Percentiles rank a stretch among this genome's conserved stretches.
Conservation (phyloP, 1,140 invertebrate genomes). For the Steinernema feltiae region DNA sequence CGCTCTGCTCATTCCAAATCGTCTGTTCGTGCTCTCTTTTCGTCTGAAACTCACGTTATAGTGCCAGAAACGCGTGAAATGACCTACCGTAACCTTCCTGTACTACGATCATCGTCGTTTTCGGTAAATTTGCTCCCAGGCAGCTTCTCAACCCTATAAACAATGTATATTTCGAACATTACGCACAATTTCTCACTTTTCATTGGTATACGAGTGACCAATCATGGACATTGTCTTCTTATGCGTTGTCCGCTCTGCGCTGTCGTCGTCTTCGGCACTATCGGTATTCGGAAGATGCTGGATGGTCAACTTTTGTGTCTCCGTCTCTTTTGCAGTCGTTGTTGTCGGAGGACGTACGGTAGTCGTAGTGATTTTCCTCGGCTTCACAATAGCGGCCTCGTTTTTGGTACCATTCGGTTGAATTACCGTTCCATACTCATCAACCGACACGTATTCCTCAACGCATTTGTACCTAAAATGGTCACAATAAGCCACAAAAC, state of each 20-base stretch:
- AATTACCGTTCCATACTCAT: constrained; percentile 17
- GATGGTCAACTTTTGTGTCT: constrained; percentile 12
- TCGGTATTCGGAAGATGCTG: neutral
- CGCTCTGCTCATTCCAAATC: neutral
- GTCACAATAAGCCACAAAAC: too few species aligned
- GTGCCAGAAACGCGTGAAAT: too few species aligned
- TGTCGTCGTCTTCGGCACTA: neutral
- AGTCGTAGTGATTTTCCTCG: neutral
- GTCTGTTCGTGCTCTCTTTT: neutral
- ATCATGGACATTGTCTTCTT: neutral
- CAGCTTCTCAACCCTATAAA: neutral
- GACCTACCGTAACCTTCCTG: too few species aligned
- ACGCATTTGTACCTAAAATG: constrained; percentile 23
- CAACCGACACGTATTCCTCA: constrained; percentile 24
- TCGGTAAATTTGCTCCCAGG: neutral
- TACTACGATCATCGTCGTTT: neutral
- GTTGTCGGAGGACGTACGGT: neutral
- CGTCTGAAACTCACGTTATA: neutral
- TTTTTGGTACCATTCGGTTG: neutral
- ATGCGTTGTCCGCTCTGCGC: neutral
- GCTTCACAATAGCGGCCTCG: neutral
- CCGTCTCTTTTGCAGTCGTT: neutral
- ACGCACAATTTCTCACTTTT: too few species aligned
- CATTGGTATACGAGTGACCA: neutral
- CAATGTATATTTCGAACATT: neutral